phyloP scores from a whole-genome alignment of 1,140 invertebrate species.

The Pseudomyrmex flavicornis region DNA sequence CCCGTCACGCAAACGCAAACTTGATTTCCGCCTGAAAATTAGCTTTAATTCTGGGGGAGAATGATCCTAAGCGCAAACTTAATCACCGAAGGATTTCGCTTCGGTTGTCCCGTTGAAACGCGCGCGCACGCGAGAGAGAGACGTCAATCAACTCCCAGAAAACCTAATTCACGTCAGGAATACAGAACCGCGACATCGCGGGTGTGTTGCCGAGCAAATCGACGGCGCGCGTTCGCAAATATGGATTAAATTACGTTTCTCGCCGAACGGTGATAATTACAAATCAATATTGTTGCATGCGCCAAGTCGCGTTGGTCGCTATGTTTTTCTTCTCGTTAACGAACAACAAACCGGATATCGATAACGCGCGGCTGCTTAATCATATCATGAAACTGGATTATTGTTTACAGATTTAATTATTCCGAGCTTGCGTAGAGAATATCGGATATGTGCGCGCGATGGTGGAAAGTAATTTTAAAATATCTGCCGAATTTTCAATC shows the following conservation, averaged over 20 bases:
- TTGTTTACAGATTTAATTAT: slow-evolving; percentile 53
- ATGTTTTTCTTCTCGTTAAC: slow-evolving; percentile 59
- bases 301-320: slow-evolving; percentile 27
- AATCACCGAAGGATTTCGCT: slow-evolving; percentile 34
- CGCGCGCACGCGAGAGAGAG: slow-evolving; percentile 36
- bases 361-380: slow-evolving; percentile 34
- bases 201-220: slow-evolving; percentile 12
- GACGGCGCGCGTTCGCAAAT: slow-evolving; percentile 41
- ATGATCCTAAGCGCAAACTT: slow-evolving; percentile 43
- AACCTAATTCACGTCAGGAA: slow-evolving; percentile 52
- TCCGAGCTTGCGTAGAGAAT: background rate
- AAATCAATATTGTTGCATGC: slow-evolving; percentile 42
- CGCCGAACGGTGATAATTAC: slow-evolving; percentile 20
- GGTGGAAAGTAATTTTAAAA: slow-evolving; percentile 22
- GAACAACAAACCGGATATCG: slow-evolving; percentile 7
- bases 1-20: background rate
- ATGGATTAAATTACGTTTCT: slow-evolving; percentile 41
- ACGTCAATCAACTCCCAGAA: slow-evolving; percentile 45
- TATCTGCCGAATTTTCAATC: background rate
- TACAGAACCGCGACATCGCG: background rate
- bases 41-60: background rate
- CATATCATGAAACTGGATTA: slow-evolving; percentile 34
- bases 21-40: slow-evolving; percentile 34
- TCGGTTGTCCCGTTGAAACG: too few species aligned
- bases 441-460: background rate